Evolutionary conservation across 2,113 vertebrate species (phyloP), one percentile per base, ranked within the genome.

Genomic region (Chaetura pelagica): DNA sequence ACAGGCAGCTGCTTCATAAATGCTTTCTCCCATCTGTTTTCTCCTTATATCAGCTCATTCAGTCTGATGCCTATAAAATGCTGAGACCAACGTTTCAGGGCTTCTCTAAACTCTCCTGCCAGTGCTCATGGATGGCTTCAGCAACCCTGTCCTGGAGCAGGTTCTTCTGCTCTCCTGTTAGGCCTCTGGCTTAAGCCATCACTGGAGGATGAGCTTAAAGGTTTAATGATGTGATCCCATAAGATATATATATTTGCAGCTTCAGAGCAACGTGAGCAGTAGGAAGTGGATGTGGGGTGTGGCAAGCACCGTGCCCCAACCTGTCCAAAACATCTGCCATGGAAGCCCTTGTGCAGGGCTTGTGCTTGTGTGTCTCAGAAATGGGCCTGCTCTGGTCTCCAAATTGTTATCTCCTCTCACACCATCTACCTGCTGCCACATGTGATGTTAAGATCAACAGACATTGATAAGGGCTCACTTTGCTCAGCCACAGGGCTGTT

Each of bases 1-100:
- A 85, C 12, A 72, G 92, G 87, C 92, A 96, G 87, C 93, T 94
- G 94, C 85, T 62, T 96, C 74, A 63, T 92, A 95, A 97, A 90
- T 95, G 94, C 94, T 42, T 38, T 77, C 74, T 76, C 83, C 89
- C 95, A 95, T 94, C 93, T 95, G 95, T 80, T 49, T 49, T 92
- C 71, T 79, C 38, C 69, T 84, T 62, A 8, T 84, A 95, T 85
- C 84, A 84, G 72, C 78, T 89, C 58, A 26, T 92, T 94, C 84
- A 67, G 32, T 10, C 80, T 69, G 84, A 81, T 32, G 79, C 68
- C 69, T 57, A 44, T 38, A 79, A 95, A 95, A 91, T 30, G 80
- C 94, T 94, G 81, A 95, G 92, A 29, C n/a, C 3, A n/a, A 27
- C 32, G 35, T 91, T 96, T 86, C 88, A 68, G 54, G 64, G 40